Base-by-base conservation (phyloP, 2,797 vertebrate species). In the Sebastes diploproa region DNA sequence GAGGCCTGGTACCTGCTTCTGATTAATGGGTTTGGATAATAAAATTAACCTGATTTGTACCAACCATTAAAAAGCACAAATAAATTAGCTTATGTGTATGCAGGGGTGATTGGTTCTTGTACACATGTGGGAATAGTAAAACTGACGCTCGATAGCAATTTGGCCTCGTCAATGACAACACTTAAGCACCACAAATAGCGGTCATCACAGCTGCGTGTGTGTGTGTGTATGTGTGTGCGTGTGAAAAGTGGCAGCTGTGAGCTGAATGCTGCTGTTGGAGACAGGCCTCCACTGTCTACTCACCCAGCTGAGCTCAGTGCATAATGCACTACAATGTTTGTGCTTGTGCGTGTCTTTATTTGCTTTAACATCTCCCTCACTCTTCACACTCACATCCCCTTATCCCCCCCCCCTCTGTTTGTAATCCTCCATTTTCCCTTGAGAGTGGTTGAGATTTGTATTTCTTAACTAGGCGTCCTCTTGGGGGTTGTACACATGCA, bases 291-390 rank as follows among this genome's bases (percentile, higher is more conserved):
- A 11, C 75, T 77, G 89, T 88, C 63, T 60, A 3, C 81, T 77
- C 66, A 50, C 29, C 63, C 88, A 91, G 90, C 83, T 89, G 89
- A 88, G 87, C 75, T 86, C 75, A 46, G 72, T 60, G 84, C 27
- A 56, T 38, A 56, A 72, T 30, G 34, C 56, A 34, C 2, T 3
- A 52, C 68, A 62, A 60, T 81, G 75, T 54, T 11, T 6, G 6
- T 12, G 56, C 20, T 25, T 70, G 22, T 42, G 14, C 12, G 4
- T 56, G 42, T 32, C 60, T 27, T 59, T 81, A 32, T 74, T 50
- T 81, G 10, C 11, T 16, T 69, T 29, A 54, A 54, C 27, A 38
- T 38, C 6, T 52, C 55, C 14, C 7, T 54, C 6, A 3, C 60
- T 62, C 34, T 66, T 68, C 34, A 25, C 71, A 14, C 80, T 75